Conservation (phyloP, 2,888 invertebrate species). For the Acrocyrtus sp. region DNA sequence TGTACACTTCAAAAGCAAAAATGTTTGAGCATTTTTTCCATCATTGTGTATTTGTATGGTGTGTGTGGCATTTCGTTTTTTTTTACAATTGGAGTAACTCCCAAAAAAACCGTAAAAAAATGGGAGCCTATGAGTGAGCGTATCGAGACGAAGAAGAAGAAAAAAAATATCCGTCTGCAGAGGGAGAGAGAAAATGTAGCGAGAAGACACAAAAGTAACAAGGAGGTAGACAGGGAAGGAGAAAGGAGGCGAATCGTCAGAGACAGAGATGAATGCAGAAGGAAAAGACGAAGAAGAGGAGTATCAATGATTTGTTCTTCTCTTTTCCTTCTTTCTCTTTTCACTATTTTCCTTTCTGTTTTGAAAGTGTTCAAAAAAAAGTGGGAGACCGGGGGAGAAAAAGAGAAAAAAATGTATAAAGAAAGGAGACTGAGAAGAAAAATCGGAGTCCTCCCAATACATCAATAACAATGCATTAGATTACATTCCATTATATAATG, state of each 20-base stretch:
- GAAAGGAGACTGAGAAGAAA: constrained; percentile 40
- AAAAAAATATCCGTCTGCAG: not conserved
- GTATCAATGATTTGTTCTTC: constrained; percentile 21
- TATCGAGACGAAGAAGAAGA: constrained; percentile 2
- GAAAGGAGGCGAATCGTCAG: constrained; percentile 39
- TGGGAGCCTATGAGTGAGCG: no score
- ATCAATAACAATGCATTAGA: constrained; percentile 58
- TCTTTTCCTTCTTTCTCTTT: constrained; percentile 2
- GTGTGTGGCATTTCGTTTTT: no score
- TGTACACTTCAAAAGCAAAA: constrained; percentile 15
- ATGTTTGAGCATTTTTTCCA: constrained; percentile 10
- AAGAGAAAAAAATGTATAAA: constrained; percentile 30
- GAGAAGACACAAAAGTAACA: not conserved
- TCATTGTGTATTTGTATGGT: no score
- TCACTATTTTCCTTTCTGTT: constrained; percentile 24
- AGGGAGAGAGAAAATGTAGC: not conserved
- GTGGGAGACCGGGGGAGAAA: constrained; percentile 13
- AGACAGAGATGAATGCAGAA: constrained; percentile 49
- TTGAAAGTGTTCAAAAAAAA: constrained; percentile 27
- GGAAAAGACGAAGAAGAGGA: constrained; percentile 29
- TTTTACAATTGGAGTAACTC: no score
- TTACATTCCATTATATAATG: constrained; percentile 49
- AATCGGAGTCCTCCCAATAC: constrained; percentile 54
- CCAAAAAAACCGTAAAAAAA: no score
- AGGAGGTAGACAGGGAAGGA: constrained; percentile 11